phyloP scores from a whole-genome alignment of 2,797 vertebrate species.

The Poecilia gillii region DNA sequence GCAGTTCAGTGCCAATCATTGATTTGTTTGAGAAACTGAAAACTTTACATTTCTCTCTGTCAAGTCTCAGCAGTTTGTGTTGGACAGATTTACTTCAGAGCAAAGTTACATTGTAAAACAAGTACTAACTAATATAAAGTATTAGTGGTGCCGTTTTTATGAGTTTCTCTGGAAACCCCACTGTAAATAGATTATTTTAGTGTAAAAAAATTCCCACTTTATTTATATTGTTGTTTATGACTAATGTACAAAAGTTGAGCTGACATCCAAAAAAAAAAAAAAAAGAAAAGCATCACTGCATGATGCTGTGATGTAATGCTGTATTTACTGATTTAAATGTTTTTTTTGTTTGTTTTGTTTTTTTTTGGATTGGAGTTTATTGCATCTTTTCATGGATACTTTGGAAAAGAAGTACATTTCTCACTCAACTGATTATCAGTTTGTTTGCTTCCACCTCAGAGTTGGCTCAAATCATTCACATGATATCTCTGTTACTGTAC shows the following conservation, averaged over 20 bases:
- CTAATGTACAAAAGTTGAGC: background rate
- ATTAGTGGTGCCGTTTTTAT: constrained; percentile 5
- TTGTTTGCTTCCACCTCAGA: constrained; percentile 21
- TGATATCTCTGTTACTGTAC: constrained; percentile 62
- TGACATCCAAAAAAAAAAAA: background rate
- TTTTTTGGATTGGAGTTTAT: background rate
- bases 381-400: constrained; percentile 12
- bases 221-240: background rate
- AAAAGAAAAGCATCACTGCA: background rate
- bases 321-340: constrained; percentile 26
- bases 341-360: background rate
- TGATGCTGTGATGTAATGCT: background rate
- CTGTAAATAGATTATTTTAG: constrained; percentile 20
- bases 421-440: constrained; percentile 33
- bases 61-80: background rate
- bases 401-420: constrained; percentile 55
- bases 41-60: background rate
- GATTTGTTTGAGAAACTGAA: background rate
- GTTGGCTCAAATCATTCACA: constrained; percentile 5
- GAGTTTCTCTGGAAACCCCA: background rate
- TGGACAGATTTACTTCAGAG: background rate
- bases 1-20: background rate
- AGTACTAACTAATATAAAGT: background rate
- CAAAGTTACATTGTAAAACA: background rate
- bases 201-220: background rate